Evolutionary conservation across 1,140 invertebrate genomes (phyloP).

Genomic region (Delia radicum): DNA sequence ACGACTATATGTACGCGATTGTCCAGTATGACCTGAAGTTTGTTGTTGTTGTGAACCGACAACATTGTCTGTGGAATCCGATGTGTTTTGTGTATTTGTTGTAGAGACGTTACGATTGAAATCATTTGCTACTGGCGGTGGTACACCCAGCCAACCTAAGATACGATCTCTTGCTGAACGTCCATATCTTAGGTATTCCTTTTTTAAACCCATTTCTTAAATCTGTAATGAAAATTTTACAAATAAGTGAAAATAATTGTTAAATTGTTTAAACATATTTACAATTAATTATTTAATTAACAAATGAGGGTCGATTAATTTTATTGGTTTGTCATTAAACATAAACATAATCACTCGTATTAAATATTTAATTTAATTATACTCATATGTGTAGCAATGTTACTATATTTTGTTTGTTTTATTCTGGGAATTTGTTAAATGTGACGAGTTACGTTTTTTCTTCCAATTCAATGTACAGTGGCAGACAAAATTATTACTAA

Average conservation of each 20-base stretch:
- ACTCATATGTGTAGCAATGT: too few species aligned
- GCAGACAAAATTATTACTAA: too few species aligned
- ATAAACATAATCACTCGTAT: too few species aligned
- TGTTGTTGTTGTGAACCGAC: not conserved
- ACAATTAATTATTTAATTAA: too few species aligned
- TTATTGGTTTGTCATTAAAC: too few species aligned
- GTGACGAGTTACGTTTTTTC: too few species aligned
- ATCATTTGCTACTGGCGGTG: not conserved
- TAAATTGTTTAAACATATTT: too few species aligned
- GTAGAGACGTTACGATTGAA: conserved; percentile 35
- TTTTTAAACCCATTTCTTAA: conserved; percentile 63
- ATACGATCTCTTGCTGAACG: conserved; percentile 68
- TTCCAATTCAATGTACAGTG: too few species aligned
- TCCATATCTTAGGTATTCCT: conserved; percentile 74
- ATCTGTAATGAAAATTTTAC: conserved; percentile 20
- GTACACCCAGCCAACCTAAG: conserved; percentile 61
- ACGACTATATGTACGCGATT: conserved; percentile 31
- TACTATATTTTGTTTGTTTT: too few species aligned
- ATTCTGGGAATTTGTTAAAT: too few species aligned
- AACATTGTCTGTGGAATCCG: conserved; percentile 9
- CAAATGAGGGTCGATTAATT: too few species aligned
- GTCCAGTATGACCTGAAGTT: not conserved
- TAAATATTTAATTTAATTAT: too few species aligned
- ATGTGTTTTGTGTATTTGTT: conserved; percentile 15
- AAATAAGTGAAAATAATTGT: not conserved